phyloP scores from a whole-genome alignment of 2,888 invertebrate species.

The Amiota minor region DNA sequence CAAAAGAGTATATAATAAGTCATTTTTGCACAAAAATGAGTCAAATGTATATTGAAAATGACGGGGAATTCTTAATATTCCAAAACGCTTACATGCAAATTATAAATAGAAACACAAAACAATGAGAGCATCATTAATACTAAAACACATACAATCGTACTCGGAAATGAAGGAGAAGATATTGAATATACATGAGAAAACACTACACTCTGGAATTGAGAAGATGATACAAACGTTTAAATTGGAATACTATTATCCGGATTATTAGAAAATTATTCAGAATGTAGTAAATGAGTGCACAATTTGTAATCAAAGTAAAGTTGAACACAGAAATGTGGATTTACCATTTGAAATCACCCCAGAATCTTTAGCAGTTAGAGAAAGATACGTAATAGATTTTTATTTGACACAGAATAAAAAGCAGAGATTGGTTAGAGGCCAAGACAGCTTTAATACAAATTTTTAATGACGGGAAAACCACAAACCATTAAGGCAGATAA shows the following conservation, averaged over 20 bases:
- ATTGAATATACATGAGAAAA: not conserved
- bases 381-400: constrained; percentile 16
- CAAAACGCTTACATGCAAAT: not conserved
- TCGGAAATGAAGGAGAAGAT: not conserved
- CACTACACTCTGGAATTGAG: not conserved
- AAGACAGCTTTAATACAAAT: too few relatives aligned
- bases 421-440: too few relatives aligned
- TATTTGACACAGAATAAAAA: constrained; percentile 32
- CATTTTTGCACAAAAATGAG: too few relatives aligned
- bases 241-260: too few relatives aligned
- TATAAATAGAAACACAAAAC: too few relatives aligned
- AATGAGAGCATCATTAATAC: not conserved
- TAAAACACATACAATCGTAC: not conserved
- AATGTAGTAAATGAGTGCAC: not conserved
- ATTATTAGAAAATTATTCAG: not conserved
- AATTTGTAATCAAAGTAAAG: not conserved
- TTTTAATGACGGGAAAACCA: too few relatives aligned
- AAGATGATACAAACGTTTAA: not conserved
- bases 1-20: too few relatives aligned
- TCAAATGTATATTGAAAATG: too few relatives aligned
- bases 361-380: not conserved
- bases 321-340: not conserved
- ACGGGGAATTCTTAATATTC: not conserved
- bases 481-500: too few relatives aligned
- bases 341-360: not conserved